phyloP scores from a whole-genome alignment of 1,140 invertebrate species.

The Drosophila sturtevanti region DNA sequence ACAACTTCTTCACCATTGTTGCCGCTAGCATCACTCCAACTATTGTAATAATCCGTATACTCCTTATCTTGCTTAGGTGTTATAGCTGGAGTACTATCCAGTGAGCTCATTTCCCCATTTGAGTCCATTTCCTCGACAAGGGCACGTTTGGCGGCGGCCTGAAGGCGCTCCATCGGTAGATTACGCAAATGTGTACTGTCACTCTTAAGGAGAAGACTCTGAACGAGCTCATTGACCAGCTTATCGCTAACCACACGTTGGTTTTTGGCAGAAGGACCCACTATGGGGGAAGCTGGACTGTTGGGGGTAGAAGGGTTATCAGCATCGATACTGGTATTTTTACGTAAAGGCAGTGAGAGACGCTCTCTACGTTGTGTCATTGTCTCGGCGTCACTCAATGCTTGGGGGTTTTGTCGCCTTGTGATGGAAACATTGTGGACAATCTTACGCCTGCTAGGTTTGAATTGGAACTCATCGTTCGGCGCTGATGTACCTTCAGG shows the following conservation, averaged over 20 bases:
- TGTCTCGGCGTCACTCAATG: slow-evolving; percentile 67
- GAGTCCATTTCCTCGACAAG: slow-evolving; percentile 83
- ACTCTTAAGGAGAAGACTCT: slow-evolving; percentile 84
- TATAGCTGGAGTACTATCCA: slow-evolving; percentile 82
- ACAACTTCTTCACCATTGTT: slow-evolving; percentile 82
- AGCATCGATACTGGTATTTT: slow-evolving; percentile 79
- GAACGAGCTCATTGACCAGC: slow-evolving; percentile 85
- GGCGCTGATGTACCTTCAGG: slow-evolving; percentile 75
- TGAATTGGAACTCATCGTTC: slow-evolving; percentile 71
- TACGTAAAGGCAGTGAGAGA: slow-evolving; percentile 81
- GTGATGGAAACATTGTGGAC: slow-evolving; percentile 81
- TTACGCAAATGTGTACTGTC: slow-evolving; percentile 84
- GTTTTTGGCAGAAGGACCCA: slow-evolving; percentile 59
- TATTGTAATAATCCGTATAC: slow-evolving; percentile 86
- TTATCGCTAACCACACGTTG: slow-evolving; percentile 83
- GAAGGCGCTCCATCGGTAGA: slow-evolving; percentile 84
- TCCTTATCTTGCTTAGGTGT: slow-evolving; percentile 83
- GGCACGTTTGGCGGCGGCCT: slow-evolving; percentile 84
- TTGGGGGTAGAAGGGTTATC: slow-evolving; percentile 84
- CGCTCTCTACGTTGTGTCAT: slow-evolving; percentile 74
- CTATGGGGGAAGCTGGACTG: slow-evolving; percentile 84
- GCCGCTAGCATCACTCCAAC: slow-evolving; percentile 83
- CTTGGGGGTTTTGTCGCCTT: slow-evolving; percentile 67
- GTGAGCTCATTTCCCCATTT: slow-evolving; percentile 73
- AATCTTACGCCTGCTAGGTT: slow-evolving; percentile 71